These are phyloP conservation scores for Pocillopora grandis DNA, from an alignment of 92 coral and sea anemone species.

Conservation along the genomic window DNA sequence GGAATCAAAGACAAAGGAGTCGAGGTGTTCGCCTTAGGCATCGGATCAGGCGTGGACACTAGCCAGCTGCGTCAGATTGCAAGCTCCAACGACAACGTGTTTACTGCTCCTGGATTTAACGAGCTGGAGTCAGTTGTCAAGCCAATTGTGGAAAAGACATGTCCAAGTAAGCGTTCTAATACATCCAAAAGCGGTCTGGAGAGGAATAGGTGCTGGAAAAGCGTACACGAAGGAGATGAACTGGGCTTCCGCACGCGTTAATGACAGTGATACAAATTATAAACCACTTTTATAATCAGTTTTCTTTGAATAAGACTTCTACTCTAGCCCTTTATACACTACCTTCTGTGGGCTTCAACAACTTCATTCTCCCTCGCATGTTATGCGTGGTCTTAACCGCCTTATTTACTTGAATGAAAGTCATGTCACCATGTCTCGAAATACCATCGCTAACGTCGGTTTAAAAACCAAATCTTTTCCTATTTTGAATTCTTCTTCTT, in stretches of 20 bases:
- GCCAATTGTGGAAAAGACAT: constrained; percentile 39
- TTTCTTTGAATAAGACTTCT: too few relatives aligned
- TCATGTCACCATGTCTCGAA: too few relatives aligned
- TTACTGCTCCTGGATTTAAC: constrained; percentile 17
- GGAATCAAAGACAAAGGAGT: constrained; percentile 57
- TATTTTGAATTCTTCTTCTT: too few relatives aligned
- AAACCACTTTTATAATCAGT: too few relatives aligned
- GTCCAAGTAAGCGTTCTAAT: constrained; percentile 31
- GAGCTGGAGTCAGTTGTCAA: constrained; percentile 9
- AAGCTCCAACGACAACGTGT: constrained; percentile 40
- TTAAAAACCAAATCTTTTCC: too few relatives aligned
- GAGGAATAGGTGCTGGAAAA: too few relatives aligned
- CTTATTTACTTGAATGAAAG: too few relatives aligned
- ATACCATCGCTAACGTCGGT: too few relatives aligned
- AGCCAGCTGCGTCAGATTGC: constrained; percentile 42
- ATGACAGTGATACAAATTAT: too few relatives aligned
- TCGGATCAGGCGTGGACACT: constrained; percentile 41
- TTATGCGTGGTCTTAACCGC: not conserved
- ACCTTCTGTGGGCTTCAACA: not conserved
- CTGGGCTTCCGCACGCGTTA: too few relatives aligned
- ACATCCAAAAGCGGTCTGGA: not conserved
- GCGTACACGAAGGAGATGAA: too few relatives aligned
- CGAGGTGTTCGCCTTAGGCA: constrained; percentile 56
- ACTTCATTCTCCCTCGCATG: not conserved
- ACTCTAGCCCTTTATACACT: too few relatives aligned